Evolutionary conservation across 2,113 vertebrate species (phyloP).

Genomic region (Eublepharis macularius): DNA sequence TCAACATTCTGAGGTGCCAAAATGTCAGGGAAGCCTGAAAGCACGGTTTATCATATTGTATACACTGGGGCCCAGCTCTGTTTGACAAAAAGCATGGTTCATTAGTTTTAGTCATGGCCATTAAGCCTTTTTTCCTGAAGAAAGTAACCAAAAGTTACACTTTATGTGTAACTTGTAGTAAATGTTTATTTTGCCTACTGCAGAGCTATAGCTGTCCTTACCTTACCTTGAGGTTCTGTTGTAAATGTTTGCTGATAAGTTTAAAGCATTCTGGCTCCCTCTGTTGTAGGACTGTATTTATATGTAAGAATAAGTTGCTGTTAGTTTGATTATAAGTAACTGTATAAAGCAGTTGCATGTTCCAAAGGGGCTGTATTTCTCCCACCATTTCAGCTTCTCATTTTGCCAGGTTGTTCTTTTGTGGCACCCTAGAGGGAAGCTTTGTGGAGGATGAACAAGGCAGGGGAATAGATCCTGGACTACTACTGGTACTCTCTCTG

Average conservation of each 20-base stretch:
- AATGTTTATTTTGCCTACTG: background rate
- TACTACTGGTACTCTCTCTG: background rate
- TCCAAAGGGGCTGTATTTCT: background rate
- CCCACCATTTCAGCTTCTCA: background rate
- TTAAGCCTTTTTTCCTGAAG: background rate
- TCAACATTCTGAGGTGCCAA: background rate
- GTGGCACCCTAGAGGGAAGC: background rate
- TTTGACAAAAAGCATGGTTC: background rate
- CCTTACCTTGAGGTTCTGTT: background rate
- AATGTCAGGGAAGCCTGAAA: constrained; percentile 5
- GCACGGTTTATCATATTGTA: background rate
- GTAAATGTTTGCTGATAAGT: background rate
- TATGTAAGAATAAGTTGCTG: background rate
- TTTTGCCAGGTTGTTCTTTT: background rate
- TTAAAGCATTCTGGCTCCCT: background rate
- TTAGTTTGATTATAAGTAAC: background rate
- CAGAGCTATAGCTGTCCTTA: background rate
- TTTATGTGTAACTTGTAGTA: background rate
- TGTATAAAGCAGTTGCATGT: background rate
- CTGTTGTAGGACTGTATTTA: background rate
- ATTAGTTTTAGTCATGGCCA: background rate
- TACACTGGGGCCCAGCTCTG: background rate
- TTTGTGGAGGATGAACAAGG: background rate
- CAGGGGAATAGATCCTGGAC: background rate
- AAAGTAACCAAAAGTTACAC: background rate